Evolutionary conservation across 2,888 invertebrate genomes (phyloP), one percentile per base, ranked within the genome.

Genomic region (Terebella lapidaria): DNA sequence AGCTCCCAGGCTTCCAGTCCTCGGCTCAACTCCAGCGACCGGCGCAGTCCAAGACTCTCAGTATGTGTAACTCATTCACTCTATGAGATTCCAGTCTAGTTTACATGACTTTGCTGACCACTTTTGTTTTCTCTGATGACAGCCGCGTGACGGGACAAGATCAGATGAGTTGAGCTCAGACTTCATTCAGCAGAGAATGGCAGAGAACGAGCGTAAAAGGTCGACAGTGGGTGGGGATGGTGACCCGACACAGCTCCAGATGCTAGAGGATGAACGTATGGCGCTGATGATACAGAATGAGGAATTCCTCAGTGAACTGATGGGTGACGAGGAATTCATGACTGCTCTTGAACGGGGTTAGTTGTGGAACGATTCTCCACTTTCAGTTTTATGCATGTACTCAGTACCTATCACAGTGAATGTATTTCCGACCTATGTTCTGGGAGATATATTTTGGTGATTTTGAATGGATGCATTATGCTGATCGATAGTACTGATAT

Each of bases 261-360:
- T 89, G 69, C 84, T 92, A 74, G 92, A 92, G 67, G 93, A 93
- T 75, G 92, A 93, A 76, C 88, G 75, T 53, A 66, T 79, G n/a
- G 92, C 92, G 0, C 85, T 92, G 64, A 88, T 91, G 80, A 83
- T 93, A 59, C 93, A 93, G 78, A 93, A 93, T 74, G 90, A 91
- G 75, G 93, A 94, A 80, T 93, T 93, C 71, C 88, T 93, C 86
- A 87, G 89, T 51, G 91, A 92, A 74, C 81, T 93, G 35, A 84
- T 90, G 60, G 88, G 89, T 86, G 91, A 93, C 78, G 88, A 90
- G 76, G 91, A 92, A 73, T 93, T 93, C 74, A 87, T 93, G 84
- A 87, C 87, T 26, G 89, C 91, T 1, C 82, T 92, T 54, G 89
- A 91, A 73, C 88, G 86, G 75, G 91, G 91, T 83, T 46, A 20